Percentiles rank a stretch among this genome's conserved stretches.
Conservation (phyloP, 2,888 invertebrate genomes). For the Silvanus unidentatus region DNA sequence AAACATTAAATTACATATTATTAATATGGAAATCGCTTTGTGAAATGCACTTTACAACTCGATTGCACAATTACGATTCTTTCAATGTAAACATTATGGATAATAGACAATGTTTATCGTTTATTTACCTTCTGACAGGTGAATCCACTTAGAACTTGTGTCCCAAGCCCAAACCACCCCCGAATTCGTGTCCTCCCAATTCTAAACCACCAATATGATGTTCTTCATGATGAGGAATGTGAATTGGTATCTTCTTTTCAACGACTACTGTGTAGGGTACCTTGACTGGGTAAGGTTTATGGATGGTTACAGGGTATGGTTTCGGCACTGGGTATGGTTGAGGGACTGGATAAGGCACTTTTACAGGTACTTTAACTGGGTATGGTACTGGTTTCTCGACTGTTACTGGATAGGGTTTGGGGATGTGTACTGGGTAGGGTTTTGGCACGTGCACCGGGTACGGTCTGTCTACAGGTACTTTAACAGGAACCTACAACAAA, state of each 20-base stretch:
- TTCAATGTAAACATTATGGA: no score
- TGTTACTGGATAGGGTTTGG: conserved; percentile 44
- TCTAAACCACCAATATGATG: conserved; percentile 12
- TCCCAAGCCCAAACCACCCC: no score
- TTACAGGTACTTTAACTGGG: conserved; percentile 49
- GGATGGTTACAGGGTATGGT: conserved; percentile 52
- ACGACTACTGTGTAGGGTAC: conserved; percentile 54
- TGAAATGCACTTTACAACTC: no score
- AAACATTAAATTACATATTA: no score
- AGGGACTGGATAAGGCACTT: conserved; percentile 50
- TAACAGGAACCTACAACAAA: conserved; percentile 27
- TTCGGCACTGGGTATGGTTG: conserved; percentile 37
- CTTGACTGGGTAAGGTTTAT: conserved; percentile 54
- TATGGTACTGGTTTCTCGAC: conserved; percentile 46
- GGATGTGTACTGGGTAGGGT: conserved; percentile 37
- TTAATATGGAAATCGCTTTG: no score
- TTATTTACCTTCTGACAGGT: neutral
- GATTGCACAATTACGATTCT: no score
- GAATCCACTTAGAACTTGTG: no score
- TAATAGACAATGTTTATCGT: neutral
- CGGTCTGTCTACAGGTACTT: conserved; percentile 47
- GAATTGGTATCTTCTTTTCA: conserved; percentile 49
- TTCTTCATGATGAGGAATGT: conserved; percentile 30
- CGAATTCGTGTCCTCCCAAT: conserved; percentile 5
- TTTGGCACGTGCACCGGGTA: conserved; percentile 47